Percentiles rank a stretch among this genome's conserved stretches.
Evolutionary conservation across 1,140 invertebrate species (phyloP).

Genomic region (Kradibia gibbosae): DNA sequence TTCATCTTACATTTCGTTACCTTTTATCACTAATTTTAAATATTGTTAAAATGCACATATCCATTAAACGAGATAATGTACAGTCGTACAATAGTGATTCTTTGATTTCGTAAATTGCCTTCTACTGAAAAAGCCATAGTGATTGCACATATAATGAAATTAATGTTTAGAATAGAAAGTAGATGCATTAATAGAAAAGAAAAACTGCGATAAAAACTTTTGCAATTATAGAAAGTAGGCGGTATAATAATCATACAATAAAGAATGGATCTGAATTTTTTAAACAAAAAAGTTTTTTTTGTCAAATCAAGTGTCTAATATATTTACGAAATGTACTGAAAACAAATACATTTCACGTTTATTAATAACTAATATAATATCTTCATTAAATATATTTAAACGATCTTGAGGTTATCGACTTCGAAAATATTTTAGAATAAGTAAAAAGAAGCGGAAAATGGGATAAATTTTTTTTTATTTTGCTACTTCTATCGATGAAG

Average conservation of each 20-base stretch:
- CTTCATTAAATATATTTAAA: no score
- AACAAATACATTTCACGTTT: not conserved
- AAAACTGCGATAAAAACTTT: conserved; percentile 23
- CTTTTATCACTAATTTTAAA: not conserved
- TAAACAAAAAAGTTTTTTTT: not conserved
- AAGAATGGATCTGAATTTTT: conserved; percentile 15
- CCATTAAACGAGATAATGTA: not conserved
- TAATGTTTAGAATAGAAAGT: conserved; percentile 30
- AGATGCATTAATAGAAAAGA: conserved; percentile 2
- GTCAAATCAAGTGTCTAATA: not conserved
- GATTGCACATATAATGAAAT: conserved; percentile 13
- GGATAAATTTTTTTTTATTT: no score
- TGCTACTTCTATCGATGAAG: no score
- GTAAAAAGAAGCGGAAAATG: no score
- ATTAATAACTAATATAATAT: not conserved
- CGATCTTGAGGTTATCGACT: not conserved
- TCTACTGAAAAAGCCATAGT: not conserved
- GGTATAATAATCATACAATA: conserved; percentile 6
- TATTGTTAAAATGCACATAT: not conserved
- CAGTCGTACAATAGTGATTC: not conserved
- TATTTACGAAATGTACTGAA: not conserved
- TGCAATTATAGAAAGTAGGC: conserved; percentile 26
- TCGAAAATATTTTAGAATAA: not conserved
- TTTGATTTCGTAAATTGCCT: not conserved
- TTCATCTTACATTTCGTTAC: not conserved